Conservation (phyloP, 1,140 invertebrate genomes). For the Zaprionus africanus region DNA sequence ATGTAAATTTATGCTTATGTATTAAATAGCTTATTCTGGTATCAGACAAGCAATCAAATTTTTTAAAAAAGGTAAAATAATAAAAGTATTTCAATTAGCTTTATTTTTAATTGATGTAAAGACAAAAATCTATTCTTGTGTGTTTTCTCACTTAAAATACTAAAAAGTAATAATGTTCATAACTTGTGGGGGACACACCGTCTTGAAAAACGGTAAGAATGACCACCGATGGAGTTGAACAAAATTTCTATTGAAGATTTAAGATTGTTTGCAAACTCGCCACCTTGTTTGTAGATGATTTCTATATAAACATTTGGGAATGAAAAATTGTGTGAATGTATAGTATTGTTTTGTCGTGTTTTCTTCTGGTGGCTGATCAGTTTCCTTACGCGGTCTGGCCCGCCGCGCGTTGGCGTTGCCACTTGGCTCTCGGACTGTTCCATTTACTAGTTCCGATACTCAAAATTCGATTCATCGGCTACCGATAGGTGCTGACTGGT, state of each 20-base stretch:
- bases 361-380: not conserved
- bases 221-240: no score
- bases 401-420: not conserved
- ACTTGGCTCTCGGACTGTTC: not conserved
- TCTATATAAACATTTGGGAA: no score
- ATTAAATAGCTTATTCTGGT: slow-evolving; percentile 18
- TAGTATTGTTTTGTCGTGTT: no score
- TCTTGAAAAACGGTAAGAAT: no score
- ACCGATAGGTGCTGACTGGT: not conserved
- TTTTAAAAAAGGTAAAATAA: slow-evolving; percentile 18
- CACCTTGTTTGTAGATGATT: no score
- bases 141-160: no score
- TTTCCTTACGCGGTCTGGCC: not conserved
- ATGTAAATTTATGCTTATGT: slow-evolving; percentile 53
- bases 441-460: not conserved
- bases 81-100: slow-evolving; percentile 36
- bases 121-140: not conserved
- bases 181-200: no score
- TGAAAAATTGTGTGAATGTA: no score
- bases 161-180: no score
- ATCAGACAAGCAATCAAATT: slow-evolving; percentile 36
- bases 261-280: no score
- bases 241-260: no score
- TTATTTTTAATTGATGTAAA: slow-evolving; percentile 25
- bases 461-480: not conserved